Evolutionary conservation across 2,113 vertebrate genomes (phyloP), one percentile per base, ranked within the genome.

Genomic region (Passer domesticus): DNA sequence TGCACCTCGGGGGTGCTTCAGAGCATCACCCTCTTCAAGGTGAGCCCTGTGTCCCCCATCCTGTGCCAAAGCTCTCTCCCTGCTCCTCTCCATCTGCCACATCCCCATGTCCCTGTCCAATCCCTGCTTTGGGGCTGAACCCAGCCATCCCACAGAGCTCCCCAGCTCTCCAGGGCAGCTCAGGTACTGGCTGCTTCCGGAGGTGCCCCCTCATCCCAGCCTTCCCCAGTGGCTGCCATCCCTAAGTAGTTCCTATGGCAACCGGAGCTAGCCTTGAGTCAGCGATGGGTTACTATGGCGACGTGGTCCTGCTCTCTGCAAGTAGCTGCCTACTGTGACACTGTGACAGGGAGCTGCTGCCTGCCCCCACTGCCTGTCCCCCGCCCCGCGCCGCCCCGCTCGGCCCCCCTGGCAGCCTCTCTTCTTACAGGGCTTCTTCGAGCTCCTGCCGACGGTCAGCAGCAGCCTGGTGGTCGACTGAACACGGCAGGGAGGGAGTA

Each of bases 1-100:
- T 99, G 99, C 92, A 99, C 99, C 73, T 98, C 99, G 0, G 98
- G 99, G 1, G 98, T 99, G 33, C 98, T 99, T 50, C 99, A 99
- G 97, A 98, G 98, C 97, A 98, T 98, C 97, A 97, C 97, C 19
- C 99, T 99, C 60, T 99, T 99, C 95, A 99, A 99, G 99, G 99
- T 99, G 97, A 96, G 89, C 24, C 50, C 27, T 0, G 1, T 41
- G 27, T 17, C 7, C 53, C 73, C 6, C 1, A 2, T 47, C 5
- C 41, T 63, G 18, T 4, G 1, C 15, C 9, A 2, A 31, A 31
- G 20, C 30, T 15, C 5, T 2, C 16, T 69, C 11, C 6, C 4
- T 39, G 20, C 81, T 35, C 12, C n/a, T 56, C 37, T 20, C 0
- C 13, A 3, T 39, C 22, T 62, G n/a, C 30, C 0, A 5, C 41